Conservation (phyloP, 1,140 invertebrate genomes). For the Lerema accius region DNA sequence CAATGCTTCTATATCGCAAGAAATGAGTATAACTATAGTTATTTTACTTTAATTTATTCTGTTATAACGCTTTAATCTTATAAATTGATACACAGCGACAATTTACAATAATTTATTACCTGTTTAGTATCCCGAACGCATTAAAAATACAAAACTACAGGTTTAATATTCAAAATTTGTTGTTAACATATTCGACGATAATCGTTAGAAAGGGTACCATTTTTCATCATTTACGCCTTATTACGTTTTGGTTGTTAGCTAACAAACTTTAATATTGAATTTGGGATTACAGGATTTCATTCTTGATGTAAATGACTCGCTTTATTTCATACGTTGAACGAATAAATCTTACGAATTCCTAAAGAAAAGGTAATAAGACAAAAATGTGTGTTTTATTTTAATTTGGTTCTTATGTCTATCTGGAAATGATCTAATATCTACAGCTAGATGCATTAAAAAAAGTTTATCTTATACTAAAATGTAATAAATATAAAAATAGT, state of each 20-base stretch:
- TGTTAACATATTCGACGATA: constrained; percentile 45
- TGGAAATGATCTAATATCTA: too few species aligned
- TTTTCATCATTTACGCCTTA: constrained; percentile 47
- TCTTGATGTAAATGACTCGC: not conserved
- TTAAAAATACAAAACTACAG: constrained; percentile 47
- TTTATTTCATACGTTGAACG: not conserved
- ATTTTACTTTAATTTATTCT: too few species aligned
- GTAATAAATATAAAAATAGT: too few species aligned
- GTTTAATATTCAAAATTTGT: constrained; percentile 45
- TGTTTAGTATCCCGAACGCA: constrained; percentile 37
- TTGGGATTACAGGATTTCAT: constrained; percentile 20
- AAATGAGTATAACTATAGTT: too few species aligned
- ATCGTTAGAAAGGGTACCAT: constrained; percentile 38
- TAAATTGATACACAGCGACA: constrained; percentile 11
- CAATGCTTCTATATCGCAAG: too few species aligned
- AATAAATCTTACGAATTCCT: too few species aligned
- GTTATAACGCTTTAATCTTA: not conserved
- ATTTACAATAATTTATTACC: constrained; percentile 35
- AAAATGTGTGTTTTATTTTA: too few species aligned
- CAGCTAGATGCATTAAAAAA: too few species aligned
- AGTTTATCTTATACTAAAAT: too few species aligned
- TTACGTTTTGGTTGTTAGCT: constrained; percentile 27
- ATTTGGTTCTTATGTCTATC: too few species aligned
- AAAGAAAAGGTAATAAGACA: too few species aligned
- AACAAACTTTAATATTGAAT: constrained; percentile 31